Conservation (phyloP, 2,888 invertebrate species). For the Euproctis similis region DNA sequence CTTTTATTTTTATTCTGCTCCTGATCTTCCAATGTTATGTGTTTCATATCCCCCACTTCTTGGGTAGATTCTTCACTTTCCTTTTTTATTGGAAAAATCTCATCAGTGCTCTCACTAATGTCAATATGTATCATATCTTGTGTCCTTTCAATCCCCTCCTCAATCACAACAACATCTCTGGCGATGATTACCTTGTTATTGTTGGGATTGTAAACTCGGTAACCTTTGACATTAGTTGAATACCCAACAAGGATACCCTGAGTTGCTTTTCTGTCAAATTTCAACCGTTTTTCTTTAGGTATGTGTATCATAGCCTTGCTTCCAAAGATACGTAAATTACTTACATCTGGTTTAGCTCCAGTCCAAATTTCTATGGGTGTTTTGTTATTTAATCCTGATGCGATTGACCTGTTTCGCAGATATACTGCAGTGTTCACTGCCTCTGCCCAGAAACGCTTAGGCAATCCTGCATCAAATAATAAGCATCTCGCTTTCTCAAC, state of each 20-base stretch:
- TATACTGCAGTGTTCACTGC: conserved; percentile 5
- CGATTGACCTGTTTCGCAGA: conserved; percentile 6
- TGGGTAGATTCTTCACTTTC: too few species aligned
- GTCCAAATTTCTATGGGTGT: too few species aligned
- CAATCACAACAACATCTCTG: conserved; percentile 3
- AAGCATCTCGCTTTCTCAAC: conserved; percentile 2
- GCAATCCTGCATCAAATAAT: conserved; percentile 1
- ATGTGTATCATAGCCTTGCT: too few species aligned
- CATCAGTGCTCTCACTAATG: too few species aligned
- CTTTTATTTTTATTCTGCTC: too few species aligned
- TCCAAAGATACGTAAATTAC: too few species aligned
- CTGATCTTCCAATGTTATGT: too few species aligned
- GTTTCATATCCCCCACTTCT: too few species aligned
- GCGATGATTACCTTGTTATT: not conserved
- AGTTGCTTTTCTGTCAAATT: conserved; percentile 3
- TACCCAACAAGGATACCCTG: conserved; percentile 1
- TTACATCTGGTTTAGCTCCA: too few species aligned
- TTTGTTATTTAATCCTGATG: conserved; percentile 3
- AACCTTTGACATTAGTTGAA: conserved; percentile 2
- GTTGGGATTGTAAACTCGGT: conserved; percentile 3
- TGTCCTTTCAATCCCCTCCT: too few species aligned
- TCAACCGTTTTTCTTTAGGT: not conserved
- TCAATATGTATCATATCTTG: too few species aligned
- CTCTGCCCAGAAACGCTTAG: conserved; percentile 4
- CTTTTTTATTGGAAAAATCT: too few species aligned